Evolutionary conservation across 1,140 invertebrate species (phyloP).

Genomic region (Drosophila athabasca): DNA sequence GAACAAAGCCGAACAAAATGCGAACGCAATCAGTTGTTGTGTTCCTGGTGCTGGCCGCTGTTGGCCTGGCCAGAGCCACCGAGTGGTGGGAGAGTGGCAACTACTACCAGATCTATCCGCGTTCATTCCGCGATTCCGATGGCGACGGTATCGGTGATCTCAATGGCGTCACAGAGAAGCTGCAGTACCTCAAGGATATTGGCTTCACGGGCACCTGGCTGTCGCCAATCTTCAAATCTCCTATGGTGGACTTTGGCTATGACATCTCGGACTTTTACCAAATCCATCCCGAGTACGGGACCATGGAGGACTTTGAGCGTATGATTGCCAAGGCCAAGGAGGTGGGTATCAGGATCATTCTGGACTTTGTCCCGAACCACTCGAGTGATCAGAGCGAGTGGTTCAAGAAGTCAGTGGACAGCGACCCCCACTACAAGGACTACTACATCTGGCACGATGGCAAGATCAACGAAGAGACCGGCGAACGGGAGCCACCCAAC

Average conservation of each 20-base stretch:
- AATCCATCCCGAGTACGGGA: slow-evolving; percentile 90
- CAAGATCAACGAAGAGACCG: slow-evolving; percentile 68
- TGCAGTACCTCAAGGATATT: slow-evolving; percentile 85
- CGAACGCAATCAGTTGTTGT: slow-evolving; percentile 46
- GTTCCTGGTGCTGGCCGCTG: slow-evolving; percentile 40
- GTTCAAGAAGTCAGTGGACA: slow-evolving; percentile 87
- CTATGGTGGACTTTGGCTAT: slow-evolving; percentile 89
- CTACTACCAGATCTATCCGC: slow-evolving; percentile 91
- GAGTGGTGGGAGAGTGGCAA: slow-evolving; percentile 90
- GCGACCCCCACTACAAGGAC: slow-evolving; percentile 86
- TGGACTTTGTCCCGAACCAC: slow-evolving; percentile 91
- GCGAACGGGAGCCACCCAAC: slow-evolving; percentile 83
- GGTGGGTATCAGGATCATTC: slow-evolving; percentile 86
- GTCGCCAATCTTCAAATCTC: slow-evolving; percentile 88
- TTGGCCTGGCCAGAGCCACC: slow-evolving; percentile 41
- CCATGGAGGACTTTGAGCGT: slow-evolving; percentile 88
- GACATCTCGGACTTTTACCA: slow-evolving; percentile 90
- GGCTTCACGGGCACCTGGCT: slow-evolving; percentile 88
- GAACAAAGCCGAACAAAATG: slow-evolving; percentile 59
- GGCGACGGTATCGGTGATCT: slow-evolving; percentile 91
- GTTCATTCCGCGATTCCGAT: slow-evolving; percentile 90
- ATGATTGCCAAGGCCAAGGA: slow-evolving; percentile 86
- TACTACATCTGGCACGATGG: slow-evolving; percentile 90
- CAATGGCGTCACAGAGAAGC: slow-evolving; percentile 84
- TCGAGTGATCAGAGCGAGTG: slow-evolving; percentile 89